phyloP scores from a whole-genome alignment of 2,113 vertebrate genomes.

The Chaetodon trifascialis region DNA sequence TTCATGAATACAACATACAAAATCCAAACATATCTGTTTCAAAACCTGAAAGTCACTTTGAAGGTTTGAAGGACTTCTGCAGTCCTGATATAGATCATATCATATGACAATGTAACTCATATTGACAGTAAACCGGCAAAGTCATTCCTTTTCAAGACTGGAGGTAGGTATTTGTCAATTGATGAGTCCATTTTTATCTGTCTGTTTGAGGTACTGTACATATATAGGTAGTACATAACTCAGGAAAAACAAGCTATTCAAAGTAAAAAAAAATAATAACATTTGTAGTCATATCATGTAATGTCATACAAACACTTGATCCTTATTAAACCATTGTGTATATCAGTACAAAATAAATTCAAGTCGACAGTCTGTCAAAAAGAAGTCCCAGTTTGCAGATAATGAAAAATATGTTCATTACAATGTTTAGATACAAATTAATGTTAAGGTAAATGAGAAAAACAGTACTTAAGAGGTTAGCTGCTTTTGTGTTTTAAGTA shows the following conservation, averaged over 20 bases:
- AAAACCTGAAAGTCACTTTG: conserved; percentile 89
- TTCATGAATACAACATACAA: conserved; percentile 94
- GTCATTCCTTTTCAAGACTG: conserved; percentile 89
- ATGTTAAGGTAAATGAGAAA: conserved; percentile 79
- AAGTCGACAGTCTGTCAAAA: conserved; percentile 91
- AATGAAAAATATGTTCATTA: conserved; percentile 81
- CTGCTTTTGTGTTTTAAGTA: conserved; percentile 79
- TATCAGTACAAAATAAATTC: conserved; percentile 94
- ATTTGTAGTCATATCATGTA: conserved; percentile 84
- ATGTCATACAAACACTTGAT: conserved; percentile 88
- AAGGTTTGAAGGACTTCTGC: conserved; percentile 8
- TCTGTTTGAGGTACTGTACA: conserved; percentile 90
- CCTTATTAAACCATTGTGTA: conserved; percentile 88
- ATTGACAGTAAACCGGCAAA: conserved; percentile 79
- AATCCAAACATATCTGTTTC: conserved; percentile 87
- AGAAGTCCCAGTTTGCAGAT: conserved; percentile 84
- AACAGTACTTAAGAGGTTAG: conserved; percentile 86
- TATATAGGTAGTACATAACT: conserved; percentile 88
- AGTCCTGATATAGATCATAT: too few relatives aligned
- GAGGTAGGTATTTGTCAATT: conserved; percentile 95
- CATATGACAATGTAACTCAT: conserved; percentile 63
- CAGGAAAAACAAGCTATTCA: conserved; percentile 48
- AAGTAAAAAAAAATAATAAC: conserved; percentile 67
- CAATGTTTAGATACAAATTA: conserved; percentile 72
- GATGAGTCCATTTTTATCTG: conserved; percentile 89